Conservation (phyloP, 2,797 vertebrate genomes). For the Buceros bicornis region DNA sequence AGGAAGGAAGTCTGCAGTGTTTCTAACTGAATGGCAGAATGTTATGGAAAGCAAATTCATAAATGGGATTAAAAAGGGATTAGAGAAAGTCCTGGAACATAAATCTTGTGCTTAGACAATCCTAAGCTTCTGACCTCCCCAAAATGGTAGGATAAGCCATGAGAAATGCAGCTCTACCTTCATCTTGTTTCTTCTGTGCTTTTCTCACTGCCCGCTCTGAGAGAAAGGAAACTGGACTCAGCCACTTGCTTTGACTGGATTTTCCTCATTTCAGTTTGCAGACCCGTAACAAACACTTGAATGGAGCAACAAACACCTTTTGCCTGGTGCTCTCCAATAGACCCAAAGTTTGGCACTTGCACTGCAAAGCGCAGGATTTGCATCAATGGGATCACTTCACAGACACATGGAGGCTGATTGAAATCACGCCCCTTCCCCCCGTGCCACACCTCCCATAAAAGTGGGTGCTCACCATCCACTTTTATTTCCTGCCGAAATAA, state of each 20-base stretch:
- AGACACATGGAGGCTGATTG: not conserved
- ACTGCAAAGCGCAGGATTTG: not conserved
- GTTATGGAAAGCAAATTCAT: not conserved
- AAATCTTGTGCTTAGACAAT: not conserved
- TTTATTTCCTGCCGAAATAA: not conserved
- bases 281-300: not conserved
- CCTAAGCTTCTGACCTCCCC: not conserved
- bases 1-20: not conserved
- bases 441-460: not conserved
- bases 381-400: not conserved
- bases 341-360: not conserved
- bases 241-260: not conserved
- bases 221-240: not conserved
- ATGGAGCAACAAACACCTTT: not conserved
- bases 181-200: accelerated
- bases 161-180: not conserved
- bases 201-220: not conserved
- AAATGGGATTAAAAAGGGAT: not conserved
- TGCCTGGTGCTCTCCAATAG: not conserved
- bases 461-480: not conserved
- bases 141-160: not conserved
- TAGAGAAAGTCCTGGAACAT: not conserved
- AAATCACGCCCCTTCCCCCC: not conserved
- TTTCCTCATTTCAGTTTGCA: not conserved
- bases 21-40: not conserved